phyloP scores from a whole-genome alignment of 2,113 vertebrate genomes.

The Hyperopisus bebe region DNA sequence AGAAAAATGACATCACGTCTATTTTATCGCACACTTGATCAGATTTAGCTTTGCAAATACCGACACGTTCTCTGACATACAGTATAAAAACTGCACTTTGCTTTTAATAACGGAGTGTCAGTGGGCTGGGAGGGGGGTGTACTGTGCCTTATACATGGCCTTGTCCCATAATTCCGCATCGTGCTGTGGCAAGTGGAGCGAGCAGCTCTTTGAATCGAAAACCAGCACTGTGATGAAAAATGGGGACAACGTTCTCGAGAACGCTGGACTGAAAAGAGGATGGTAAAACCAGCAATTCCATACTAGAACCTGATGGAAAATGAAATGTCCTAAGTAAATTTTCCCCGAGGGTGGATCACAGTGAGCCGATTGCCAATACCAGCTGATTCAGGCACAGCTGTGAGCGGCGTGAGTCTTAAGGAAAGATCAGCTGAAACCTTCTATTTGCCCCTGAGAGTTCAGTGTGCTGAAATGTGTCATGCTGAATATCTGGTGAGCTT shows the following conservation, averaged over 20 bases:
- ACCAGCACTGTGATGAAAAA: background rate
- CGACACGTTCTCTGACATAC: background rate
- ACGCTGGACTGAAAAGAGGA: slow-evolving; percentile 18
- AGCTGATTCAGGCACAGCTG: slow-evolving; percentile 53
- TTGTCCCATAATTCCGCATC: background rate
- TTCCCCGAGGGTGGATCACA: slow-evolving; percentile 41
- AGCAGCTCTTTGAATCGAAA: slow-evolving; percentile 15
- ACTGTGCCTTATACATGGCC: background rate
- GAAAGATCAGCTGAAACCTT: background rate
- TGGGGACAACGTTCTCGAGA: background rate
- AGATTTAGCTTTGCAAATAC: background rate
- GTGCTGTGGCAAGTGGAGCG: background rate
- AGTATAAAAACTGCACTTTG: background rate
- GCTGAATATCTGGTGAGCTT: background rate
- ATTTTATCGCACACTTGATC: background rate
- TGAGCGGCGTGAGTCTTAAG: background rate
- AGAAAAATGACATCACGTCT: background rate
- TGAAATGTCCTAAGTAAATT: slow-evolving; percentile 43
- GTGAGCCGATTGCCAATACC: slow-evolving; percentile 46
- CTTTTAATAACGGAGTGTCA: background rate
- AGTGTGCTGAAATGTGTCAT: background rate
- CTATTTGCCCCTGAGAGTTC: background rate
- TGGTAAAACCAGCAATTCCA: slow-evolving; percentile 29
- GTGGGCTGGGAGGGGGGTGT: background rate
- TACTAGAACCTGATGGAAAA: slow-evolving; percentile 42